These are phyloP conservation scores for Antigone vipio DNA, from an alignment of 2,113 vertebrate species.

Conservation along the genomic window DNA sequence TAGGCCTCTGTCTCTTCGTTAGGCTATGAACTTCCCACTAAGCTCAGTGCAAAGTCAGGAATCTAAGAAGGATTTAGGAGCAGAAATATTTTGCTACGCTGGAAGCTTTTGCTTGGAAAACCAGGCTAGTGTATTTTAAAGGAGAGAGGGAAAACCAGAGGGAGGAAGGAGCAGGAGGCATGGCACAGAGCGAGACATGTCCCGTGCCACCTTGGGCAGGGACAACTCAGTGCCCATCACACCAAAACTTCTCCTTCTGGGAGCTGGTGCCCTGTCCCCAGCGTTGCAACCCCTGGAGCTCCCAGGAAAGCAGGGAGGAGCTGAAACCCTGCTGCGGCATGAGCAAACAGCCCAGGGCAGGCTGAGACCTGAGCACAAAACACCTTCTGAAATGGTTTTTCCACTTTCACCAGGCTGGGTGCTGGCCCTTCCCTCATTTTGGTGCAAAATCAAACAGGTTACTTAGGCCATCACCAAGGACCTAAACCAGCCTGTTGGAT, in stretches of 20 bases:
- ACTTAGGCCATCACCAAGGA: neutral
- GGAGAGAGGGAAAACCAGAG: neutral
- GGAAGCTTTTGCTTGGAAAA: neutral
- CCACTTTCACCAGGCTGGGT: neutral
- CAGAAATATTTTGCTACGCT: neutral
- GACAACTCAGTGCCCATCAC: no score
- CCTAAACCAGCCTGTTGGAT: neutral
- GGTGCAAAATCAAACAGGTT: neutral
- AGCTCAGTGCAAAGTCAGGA: neutral
- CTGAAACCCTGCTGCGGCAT: neutral
- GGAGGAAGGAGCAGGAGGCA: neutral
- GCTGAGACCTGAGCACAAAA: neutral
- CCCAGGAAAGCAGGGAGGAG: neutral
- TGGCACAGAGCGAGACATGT: neutral
- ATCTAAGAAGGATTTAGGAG: neutral
- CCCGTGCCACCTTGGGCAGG: neutral
- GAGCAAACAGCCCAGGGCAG: neutral
- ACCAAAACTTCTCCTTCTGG: neutral
- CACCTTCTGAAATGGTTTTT: neutral
- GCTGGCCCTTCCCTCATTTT: neutral
- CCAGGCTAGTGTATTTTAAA: neutral
- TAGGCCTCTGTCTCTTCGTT: neutral
- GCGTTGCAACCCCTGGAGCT: fast-evolving
- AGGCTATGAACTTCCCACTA: neutral
- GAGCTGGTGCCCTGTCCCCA: neutral